Evolutionary conservation across 1,140 invertebrate species (phyloP).

Genomic region (Solenopsis fugax): DNA sequence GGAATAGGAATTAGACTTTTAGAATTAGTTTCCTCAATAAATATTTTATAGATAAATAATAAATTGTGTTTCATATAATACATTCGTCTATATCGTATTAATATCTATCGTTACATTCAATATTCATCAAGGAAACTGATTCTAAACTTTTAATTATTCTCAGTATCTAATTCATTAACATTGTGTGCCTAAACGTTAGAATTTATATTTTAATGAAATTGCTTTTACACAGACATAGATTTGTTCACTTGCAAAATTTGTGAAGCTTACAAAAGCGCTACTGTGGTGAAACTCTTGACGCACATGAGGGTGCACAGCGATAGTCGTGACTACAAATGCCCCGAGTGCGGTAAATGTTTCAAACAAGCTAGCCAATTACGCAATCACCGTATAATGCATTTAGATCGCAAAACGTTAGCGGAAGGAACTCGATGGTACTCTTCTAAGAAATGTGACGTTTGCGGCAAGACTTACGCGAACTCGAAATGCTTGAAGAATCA

Average conservation of each 20-base stretch:
- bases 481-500: constrained; percentile 92
- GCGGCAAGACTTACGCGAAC: constrained; percentile 90
- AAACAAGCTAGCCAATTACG: constrained; percentile 89
- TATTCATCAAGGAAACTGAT: too few relatives aligned
- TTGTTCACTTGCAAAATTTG: constrained; percentile 89
- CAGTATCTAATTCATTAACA: too few relatives aligned
- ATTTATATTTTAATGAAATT: constrained; percentile 13
- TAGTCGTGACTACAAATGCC: constrained; percentile 88
- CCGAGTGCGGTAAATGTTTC: constrained; percentile 89
- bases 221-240: constrained; percentile 87
- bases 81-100: too few relatives aligned
- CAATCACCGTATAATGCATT: constrained; percentile 88
- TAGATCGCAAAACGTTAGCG: constrained; percentile 83
- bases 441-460: constrained; percentile 90
- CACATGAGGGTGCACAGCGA: constrained; percentile 90
- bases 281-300: constrained; percentile 86
- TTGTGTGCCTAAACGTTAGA: neutral
- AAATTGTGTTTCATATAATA: too few relatives aligned
- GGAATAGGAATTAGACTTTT: too few relatives aligned
- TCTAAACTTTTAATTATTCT: too few relatives aligned
- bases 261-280: constrained; percentile 87
- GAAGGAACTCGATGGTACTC: constrained; percentile 88
- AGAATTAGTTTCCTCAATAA: too few relatives aligned
- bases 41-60: too few relatives aligned
- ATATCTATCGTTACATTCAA: too few relatives aligned